Evolutionary conservation across 2,888 invertebrate genomes (phyloP), one percentile per base, ranked within the genome.

Genomic region (Parapristionchus giblindavisi): DNA sequence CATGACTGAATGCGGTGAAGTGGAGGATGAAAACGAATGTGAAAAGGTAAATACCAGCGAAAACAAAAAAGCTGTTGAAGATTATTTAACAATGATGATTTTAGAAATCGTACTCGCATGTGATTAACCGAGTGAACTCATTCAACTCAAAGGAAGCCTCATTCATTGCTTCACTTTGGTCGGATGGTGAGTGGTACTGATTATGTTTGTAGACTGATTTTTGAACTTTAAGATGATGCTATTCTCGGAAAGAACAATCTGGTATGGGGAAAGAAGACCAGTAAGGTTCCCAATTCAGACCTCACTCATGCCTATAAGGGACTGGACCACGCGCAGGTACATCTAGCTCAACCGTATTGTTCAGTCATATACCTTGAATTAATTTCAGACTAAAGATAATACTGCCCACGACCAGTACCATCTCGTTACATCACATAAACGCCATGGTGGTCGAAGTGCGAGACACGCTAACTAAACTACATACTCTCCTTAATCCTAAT

Each of bases 151-250:
- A 27, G 24, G 70, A 76, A 21, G 76, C 76, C 60, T 61, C 24
- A n/a, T 61, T 66, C 38, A 54, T 76, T 24, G 66, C 48, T 8
- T 76, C 76, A 2, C 21, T 76, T n/a, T 76, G 68, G 66, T 68
- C 66, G 3, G 56, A 75, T 8, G 75, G 75, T 75, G 14, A 70
- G 54, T n/a, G 1, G 27, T 38, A 21, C 36, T 32, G 3, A 8
- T n/a, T 38, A 36, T 61, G 14, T 27, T 3, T 38, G 34, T 58
- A 17, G 29, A 52, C 21, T 21, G n/a, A 34, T 54, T 36, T 60
- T 34, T 60, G 32, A 65, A 32, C 24, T 29, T 51, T 11, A 14
- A 71, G 70, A 71, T 40, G 70, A 71, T 32, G n/a, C 38, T 5
- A 34, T 71, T 8, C 70, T 71, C 21, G 70, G 70, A 17, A 40